Evolutionary conservation across 1,140 invertebrate species (phyloP).

Genomic region (Zaprionus inermis): DNA sequence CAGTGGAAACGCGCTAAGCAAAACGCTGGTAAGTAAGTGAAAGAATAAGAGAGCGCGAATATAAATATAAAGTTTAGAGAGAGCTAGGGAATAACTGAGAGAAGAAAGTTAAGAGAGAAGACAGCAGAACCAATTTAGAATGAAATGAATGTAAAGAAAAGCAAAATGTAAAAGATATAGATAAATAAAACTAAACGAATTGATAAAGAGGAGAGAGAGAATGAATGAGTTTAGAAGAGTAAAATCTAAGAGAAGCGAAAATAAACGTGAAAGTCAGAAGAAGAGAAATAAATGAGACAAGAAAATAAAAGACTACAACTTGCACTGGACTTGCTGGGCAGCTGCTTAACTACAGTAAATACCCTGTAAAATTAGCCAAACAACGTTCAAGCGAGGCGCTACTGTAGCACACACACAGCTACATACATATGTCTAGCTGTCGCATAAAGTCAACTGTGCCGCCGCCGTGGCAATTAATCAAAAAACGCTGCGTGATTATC

Average conservation of each 20-base stretch:
- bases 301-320: not conserved
- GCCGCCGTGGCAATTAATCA: slow-evolving; percentile 73
- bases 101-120: not conserved
- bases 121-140: too few relatives aligned
- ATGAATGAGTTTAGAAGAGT: not conserved
- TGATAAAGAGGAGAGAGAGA: not conserved
- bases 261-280: too few relatives aligned
- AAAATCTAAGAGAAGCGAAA: too few relatives aligned
- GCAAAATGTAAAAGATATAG: too few relatives aligned
- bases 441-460: slow-evolving; percentile 50
- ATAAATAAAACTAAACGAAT: too few relatives aligned
- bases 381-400: not conserved
- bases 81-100: too few relatives aligned
- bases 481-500: slow-evolving; percentile 75
- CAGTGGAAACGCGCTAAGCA: not conserved
- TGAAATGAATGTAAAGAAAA: not conserved
- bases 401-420: not conserved
- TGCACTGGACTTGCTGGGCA: not conserved
- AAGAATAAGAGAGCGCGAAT: too few relatives aligned
- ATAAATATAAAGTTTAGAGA: too few relatives aligned
- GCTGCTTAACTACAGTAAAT: too few relatives aligned
- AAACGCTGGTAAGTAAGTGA: not conserved
- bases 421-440: slow-evolving; percentile 11
- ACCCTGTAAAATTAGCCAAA: too few relatives aligned
- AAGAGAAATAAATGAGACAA: too few relatives aligned